phyloP scores from a whole-genome alignment of 2,113 vertebrate genomes.

The Vidua chalybeata region DNA sequence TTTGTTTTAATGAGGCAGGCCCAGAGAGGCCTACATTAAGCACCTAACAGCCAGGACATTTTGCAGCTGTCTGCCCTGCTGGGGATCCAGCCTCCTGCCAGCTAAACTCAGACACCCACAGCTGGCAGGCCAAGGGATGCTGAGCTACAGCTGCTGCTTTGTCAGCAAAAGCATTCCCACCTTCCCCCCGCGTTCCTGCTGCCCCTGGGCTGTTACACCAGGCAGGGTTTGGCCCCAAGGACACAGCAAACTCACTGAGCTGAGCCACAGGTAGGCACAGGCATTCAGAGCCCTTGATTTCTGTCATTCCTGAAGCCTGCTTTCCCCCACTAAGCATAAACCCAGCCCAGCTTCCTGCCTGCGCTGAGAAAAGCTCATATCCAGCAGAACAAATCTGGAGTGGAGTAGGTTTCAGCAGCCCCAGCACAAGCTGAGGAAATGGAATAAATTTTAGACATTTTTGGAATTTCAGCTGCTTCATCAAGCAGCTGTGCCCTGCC shows the following conservation, averaged over 20 bases:
- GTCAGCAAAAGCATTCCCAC: background rate
- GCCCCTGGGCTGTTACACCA: background rate
- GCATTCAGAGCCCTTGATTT: background rate
- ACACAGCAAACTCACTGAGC: background rate
- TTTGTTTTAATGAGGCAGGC: background rate
- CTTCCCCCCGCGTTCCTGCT: background rate
- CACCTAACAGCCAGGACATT: background rate
- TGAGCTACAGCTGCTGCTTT: background rate
- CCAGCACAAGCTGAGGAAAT: background rate
- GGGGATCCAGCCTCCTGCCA: background rate
- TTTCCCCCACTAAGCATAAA: background rate
- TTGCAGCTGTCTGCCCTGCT: background rate
- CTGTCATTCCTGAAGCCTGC: background rate
- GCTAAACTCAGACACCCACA: background rate
- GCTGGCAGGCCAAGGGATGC: background rate
- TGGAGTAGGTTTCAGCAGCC: background rate
- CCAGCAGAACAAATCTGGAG: background rate
- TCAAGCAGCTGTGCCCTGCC: background rate
- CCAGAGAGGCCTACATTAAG: background rate
- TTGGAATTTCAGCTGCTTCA: constrained; percentile 13
- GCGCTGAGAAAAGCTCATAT: background rate
- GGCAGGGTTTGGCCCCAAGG: background rate
- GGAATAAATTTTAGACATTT: background rate
- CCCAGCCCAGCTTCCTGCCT: background rate
- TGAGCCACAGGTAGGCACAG: background rate